These are phyloP conservation scores for Gryllus bimaculatus DNA, from an alignment of 1,140 invertebrate genomes.

Conservation along the genomic window DNA sequence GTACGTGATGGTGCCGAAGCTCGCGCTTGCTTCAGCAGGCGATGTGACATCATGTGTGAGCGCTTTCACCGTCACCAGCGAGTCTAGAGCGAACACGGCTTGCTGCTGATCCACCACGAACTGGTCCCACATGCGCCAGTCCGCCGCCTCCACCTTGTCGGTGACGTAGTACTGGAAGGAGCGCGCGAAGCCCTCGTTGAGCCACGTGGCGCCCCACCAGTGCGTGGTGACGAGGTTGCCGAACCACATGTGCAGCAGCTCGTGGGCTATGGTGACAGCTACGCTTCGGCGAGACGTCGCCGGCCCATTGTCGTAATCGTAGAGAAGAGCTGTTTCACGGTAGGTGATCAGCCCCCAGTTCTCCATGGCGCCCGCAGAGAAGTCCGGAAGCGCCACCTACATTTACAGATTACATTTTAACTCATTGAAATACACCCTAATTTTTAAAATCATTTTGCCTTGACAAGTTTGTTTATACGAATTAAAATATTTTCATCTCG, in stretches of 20 bases:
- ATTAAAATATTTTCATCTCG: no score
- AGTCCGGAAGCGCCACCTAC: constrained; percentile 66
- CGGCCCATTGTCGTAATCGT: constrained; percentile 22
- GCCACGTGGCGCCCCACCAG: constrained; percentile 42
- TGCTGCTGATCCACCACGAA: constrained; percentile 55
- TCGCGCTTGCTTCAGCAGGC: constrained; percentile 45
- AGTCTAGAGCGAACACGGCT: constrained; percentile 29
- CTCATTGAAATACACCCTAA: no score
- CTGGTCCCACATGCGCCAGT: constrained; percentile 53
- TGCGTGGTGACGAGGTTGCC: constrained; percentile 37
- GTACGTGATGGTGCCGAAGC: constrained; percentile 64
- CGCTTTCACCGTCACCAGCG: constrained; percentile 24
- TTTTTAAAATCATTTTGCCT: no score
- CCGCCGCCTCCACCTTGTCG: constrained; percentile 33
- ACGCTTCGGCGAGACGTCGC: constrained; percentile 34
- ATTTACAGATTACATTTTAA: constrained; percentile 33
- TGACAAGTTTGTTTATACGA: no score
- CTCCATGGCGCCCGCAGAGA: constrained; percentile 72
- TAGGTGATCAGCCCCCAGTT: constrained; percentile 77
- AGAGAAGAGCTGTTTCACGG: constrained; percentile 20
- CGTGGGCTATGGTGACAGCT: constrained; percentile 41
- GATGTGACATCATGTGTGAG: constrained; percentile 31
- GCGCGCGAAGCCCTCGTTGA: constrained; percentile 46
- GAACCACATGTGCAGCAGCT: constrained; percentile 42
- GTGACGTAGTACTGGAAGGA: constrained; percentile 35